These are phyloP conservation scores for Cantharis flavilabris DNA, from an alignment of 2,888 invertebrate genomes.

Conservation along the genomic window DNA sequence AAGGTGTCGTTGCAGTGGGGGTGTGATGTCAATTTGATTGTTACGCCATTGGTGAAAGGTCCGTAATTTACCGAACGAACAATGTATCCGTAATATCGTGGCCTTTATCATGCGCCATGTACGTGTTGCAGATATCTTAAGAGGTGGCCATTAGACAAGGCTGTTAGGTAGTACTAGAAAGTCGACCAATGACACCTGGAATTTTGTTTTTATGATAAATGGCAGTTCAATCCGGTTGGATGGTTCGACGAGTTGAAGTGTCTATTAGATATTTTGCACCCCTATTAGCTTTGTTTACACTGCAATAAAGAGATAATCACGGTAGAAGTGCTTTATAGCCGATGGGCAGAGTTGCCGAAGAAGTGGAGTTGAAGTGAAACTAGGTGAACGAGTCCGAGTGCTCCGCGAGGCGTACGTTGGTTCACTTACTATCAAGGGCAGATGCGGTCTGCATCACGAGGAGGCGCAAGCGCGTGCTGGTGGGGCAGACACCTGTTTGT, in stretches of 20 bases:
- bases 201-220: slow-evolving; percentile 1
- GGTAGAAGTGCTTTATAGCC: neutral
- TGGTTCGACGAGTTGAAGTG: neutral
- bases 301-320: neutral
- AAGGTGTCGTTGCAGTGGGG: neutral
- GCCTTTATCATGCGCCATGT: slow-evolving; percentile 28
- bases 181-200: slow-evolving; percentile 38
- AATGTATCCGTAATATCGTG: slow-evolving; percentile 15
- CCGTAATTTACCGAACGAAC: slow-evolving; percentile 12
- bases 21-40: neutral
- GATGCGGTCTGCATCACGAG: slow-evolving; percentile 34
- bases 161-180: slow-evolving; percentile 33
- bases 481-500: slow-evolving; percentile 45
- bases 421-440: slow-evolving; percentile 51
- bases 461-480: slow-evolving; percentile 36
- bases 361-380: slow-evolving; percentile 30
- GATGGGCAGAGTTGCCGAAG: slow-evolving; percentile 14
- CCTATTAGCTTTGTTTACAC: neutral
- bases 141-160: slow-evolving; percentile 30
- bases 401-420: slow-evolving; percentile 36
- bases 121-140: slow-evolving; percentile 25
- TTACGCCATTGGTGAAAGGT: slow-evolving; percentile 27
- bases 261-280: neutral
- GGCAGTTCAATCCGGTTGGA: neutral
- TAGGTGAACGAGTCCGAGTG: slow-evolving; percentile 36